Base-by-base conservation (phyloP, 64 coral and sea anemone genomes). In the Dendrophyllia cribrosa region DNA sequence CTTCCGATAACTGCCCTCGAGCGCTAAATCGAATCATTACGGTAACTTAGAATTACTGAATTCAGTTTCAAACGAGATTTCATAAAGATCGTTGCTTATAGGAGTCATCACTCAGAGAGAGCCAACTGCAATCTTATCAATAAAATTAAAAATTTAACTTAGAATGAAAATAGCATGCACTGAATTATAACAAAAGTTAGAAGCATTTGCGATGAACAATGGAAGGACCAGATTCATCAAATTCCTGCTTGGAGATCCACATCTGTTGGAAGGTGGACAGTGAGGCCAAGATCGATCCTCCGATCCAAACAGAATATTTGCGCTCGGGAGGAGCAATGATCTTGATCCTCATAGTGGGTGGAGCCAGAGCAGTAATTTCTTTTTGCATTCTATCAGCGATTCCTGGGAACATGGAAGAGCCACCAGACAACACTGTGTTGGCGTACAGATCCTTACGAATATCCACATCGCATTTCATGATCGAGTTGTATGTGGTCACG, bases 361-460 rank as follows among this genome's bases (percentile, higher is more conserved):
- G 48, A 46, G 66, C 85, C 52, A 93, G 83, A 66, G 82, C 56
- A 45, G 70, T 76, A 53, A 92, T 86, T 79, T 93, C 91, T 13
- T 78, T 93, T 45, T 93, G 73, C 83, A 87, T 79, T 56, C 76
- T 61, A 43, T 81, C 76, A 58, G 74, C 88, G 10, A 82, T 82
- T 43, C 76, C 83, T 70, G 89, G 91, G 70, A 87, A 87, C 83
- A 87, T 87, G 9, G 91, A 87, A 59, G 91, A 77, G 51, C 91
- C 91, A 76, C 91, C 91, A 79, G 91, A 93, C 51, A 93, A 75
- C 19, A 93, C 91, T 21, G 60, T 78, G 91, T 93, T 93, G 34
- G 82, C 75, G 82, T 93, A 93, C 20, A 93, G 59, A n/a, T 93
- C 91, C 88, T 90, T 90, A 52, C 88, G 61, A 59, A 90, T 90